These are phyloP conservation scores for Parelbella ahira DNA, from an alignment of 2,888 invertebrate genomes.

Conservation along the genomic window DNA sequence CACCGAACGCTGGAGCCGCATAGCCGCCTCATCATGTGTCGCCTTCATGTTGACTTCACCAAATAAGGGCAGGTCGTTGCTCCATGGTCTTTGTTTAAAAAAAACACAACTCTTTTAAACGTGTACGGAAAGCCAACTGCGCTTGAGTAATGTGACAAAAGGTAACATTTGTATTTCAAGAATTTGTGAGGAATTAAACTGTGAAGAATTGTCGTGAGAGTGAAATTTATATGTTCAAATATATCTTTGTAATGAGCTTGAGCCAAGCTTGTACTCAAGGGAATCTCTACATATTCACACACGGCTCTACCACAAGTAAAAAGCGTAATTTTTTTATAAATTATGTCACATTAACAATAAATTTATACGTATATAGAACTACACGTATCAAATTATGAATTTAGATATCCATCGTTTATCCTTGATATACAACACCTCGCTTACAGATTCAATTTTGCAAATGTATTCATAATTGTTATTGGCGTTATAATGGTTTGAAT, in stretches of 20 bases:
- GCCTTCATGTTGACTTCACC: constrained; percentile 51
- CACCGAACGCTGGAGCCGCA: constrained; percentile 21
- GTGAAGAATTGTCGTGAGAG: constrained; percentile 37
- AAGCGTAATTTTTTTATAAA: too few species aligned
- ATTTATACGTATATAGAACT: too few species aligned
- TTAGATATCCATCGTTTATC: too few species aligned
- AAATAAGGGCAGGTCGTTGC: constrained; percentile 72
- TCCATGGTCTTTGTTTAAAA: constrained; percentile 66
- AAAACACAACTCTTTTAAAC: constrained; percentile 61
- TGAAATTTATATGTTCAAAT: constrained; percentile 30
- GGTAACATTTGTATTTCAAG: constrained; percentile 27
- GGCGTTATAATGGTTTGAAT: constrained; percentile 30
- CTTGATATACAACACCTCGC: constrained; percentile 21
- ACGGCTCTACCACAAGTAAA: too few species aligned
- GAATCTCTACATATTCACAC: too few species aligned
- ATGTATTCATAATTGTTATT: constrained; percentile 36
- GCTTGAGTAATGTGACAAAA: constrained; percentile 52
- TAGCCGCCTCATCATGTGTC: constrained; percentile 36
- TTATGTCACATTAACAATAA: too few species aligned
- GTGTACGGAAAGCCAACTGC: constrained; percentile 59
- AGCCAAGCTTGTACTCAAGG: too few species aligned
- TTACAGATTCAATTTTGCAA: constrained; percentile 31
- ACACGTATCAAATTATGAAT: too few species aligned
- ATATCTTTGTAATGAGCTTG: constrained; percentile 5
- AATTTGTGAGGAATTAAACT: constrained; percentile 34